Evolutionary conservation across 2,113 vertebrate species (phyloP).

Genomic region (Neotoma lepida): DNA sequence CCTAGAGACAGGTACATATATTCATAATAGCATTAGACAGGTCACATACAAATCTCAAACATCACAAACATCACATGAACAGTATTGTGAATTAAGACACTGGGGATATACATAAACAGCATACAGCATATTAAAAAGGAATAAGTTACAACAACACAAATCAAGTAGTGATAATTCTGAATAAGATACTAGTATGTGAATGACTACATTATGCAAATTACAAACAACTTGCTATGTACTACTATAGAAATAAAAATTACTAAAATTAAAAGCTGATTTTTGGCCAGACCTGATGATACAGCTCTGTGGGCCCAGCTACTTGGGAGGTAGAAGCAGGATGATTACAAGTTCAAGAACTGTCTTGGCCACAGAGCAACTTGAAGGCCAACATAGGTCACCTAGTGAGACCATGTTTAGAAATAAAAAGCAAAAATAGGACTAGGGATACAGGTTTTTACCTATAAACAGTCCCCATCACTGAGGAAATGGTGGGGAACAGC

Average conservation of each 20-base stretch:
- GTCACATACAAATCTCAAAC: too few species aligned
- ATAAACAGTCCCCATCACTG: neutral
- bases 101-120: neutral
- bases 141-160: neutral
- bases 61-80: too few species aligned
- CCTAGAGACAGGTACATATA: too few species aligned
- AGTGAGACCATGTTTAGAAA: neutral
- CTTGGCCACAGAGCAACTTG: neutral
- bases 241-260: neutral
- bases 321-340: neutral
- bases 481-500: neutral
- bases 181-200: too few species aligned
- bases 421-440: neutral
- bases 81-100: too few species aligned
- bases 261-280: neutral
- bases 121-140: neutral
- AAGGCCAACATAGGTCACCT: neutral
- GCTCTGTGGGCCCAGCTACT: neutral
- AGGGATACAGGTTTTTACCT: neutral
- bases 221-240: neutral
- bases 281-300: neutral
- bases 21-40: too few species aligned
- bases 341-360: neutral
- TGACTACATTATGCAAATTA: neutral
- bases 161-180: neutral